phyloP scores from a whole-genome alignment of 2,797 vertebrate species.

The Eleutherodactylus coqui region DNA sequence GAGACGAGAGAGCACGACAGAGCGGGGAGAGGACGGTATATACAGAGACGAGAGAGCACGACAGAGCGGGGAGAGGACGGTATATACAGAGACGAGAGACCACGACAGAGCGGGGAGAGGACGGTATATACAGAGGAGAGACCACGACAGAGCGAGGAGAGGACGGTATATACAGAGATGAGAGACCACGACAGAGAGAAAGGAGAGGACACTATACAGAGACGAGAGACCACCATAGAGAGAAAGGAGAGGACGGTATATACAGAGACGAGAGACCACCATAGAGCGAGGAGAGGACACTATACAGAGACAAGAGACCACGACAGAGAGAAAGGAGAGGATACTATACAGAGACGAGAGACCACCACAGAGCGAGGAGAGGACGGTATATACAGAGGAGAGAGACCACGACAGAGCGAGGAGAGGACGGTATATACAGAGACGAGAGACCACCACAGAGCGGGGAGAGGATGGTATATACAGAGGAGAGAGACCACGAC shows the following conservation, averaged over 20 bases:
- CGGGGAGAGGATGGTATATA: too few relatives aligned
- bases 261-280: not conserved
- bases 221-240: not conserved
- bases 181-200: not conserved
- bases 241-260: not conserved
- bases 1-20: too few relatives aligned
- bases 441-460: too few relatives aligned
- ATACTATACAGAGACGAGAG: not conserved
- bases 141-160: not conserved
- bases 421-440: not conserved
- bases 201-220: not conserved
- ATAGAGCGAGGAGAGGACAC: not conserved
- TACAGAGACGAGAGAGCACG: not conserved
- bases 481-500: too few relatives aligned
- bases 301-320: not conserved
- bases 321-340: not conserved
- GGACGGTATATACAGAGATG: not conserved
- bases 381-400: too few relatives aligned
- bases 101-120: not conserved
- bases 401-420: rapidly evolving
- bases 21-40: not conserved
- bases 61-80: not conserved
- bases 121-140: not conserved
- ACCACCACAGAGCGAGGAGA: too few relatives aligned
- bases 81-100: not conserved